Evolutionary conservation across 2,113 vertebrate genomes (phyloP), one percentile per base, ranked within the genome.

Genomic region (Notiomystis cincta): DNA sequence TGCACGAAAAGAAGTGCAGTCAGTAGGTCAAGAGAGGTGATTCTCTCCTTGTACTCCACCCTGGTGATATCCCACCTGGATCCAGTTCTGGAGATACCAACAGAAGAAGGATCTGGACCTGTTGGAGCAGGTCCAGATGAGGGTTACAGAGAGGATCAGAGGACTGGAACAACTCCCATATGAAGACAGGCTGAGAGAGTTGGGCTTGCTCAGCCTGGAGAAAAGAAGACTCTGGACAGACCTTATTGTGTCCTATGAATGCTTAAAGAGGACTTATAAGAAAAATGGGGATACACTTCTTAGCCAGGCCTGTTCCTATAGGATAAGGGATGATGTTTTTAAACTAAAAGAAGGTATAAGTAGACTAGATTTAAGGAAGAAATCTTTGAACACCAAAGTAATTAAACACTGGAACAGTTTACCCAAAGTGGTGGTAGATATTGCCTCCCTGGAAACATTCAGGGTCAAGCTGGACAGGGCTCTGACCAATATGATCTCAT

Each of bases 21-120:
- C 53, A 75, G 45, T 40, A 40, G 38, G 20, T 27, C 30, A 14
- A 53, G 45, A 45, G 20, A 31, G 24, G 11, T 31, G 38, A 60
- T 35, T 24, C 17, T 22, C 24, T 6, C 16, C 45, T 65, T 24
- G 15, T 21, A 14, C 15, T 66, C 51, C 0, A 0, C 30, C 31
- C 38, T 67, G 22, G 38, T 89, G 69, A n/a, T 23, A 40, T 14
- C 24, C 11, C 45, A 40, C 53, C 38, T 10, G 20, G 20, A 47
- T 47, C 5, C 30, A 10, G 3, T 20, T 53, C 69, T 60, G 45
- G 15, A 23, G 9, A 60, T 15, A 14, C 3, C 33, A 20, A 7
- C 24, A 5, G 20, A 30, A 20, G 13, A 38, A 58, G 7, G 37
- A 75, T 7, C 6, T 60, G 23, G 6, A 66, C 24, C 28, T 53